A percentile compares a stretch with the other conserved stretches of the same genome.
phyloP scores from a whole-genome alignment of 2,113 vertebrate species.

The Protobothrops mucrosquamatus region DNA sequence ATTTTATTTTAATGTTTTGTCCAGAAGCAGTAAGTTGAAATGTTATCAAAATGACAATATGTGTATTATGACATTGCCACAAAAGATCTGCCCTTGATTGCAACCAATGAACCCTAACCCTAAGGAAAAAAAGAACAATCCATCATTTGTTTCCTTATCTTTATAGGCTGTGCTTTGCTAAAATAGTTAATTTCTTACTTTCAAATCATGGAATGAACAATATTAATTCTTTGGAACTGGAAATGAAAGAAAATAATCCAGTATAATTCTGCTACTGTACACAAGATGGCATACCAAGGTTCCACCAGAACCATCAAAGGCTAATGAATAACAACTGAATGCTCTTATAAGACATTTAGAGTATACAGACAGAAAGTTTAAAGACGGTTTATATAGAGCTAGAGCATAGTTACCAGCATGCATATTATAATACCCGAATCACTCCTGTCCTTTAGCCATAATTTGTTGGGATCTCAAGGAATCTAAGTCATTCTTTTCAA shows the following conservation, averaged over 20 bases:
- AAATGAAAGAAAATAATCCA: constrained; percentile 17
- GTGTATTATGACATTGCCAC: not conserved
- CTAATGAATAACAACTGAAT: constrained; percentile 32
- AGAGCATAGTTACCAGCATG: constrained; percentile 52
- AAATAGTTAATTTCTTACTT: constrained; percentile 41
- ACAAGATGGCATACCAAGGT: constrained; percentile 69
- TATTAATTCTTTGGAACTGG: constrained; percentile 25
- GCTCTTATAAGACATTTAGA: constrained; percentile 55
- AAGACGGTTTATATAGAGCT: constrained; percentile 62
- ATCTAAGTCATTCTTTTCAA: constrained; percentile 1
- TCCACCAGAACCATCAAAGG: constrained; percentile 57
- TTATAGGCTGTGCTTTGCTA: constrained; percentile 31
- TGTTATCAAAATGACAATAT: not conserved
- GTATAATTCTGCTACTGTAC: constrained; percentile 64
- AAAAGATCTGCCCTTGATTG: not conserved
- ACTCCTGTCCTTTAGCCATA: constrained; percentile 61
- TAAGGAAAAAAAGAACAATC: not conserved
- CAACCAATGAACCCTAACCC: constrained; percentile 3
- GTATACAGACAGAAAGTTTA: constrained; percentile 58
- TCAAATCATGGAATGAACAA: constrained; percentile 38
- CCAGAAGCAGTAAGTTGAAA: not conserved
- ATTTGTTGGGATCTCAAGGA: constrained; percentile 37
- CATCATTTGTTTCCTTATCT: constrained; percentile 14
- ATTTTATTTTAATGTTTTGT: not conserved
- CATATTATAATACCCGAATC: constrained; percentile 44